Evolutionary conservation across 1,140 invertebrate genomes (phyloP), one percentile per base, ranked within the genome.

Genomic region (Drosophila hydei): DNA sequence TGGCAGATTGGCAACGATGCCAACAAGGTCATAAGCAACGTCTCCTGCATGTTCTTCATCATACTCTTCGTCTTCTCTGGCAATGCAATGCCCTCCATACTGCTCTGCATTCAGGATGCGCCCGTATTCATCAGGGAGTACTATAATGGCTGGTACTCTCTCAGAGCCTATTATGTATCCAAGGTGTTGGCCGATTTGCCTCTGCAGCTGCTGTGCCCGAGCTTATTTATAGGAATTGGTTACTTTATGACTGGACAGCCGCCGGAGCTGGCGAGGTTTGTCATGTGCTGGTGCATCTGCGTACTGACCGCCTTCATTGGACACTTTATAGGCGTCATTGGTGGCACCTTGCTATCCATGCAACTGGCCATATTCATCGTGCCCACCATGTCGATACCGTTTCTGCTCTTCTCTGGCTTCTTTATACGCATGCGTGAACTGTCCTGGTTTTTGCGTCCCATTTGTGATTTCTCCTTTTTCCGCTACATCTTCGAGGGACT

Each of bases 61-160:
- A 91, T 97, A 48, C 92, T 98, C 12, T 97, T 98, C 89, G 92
- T 98, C 1, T 97, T 97, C 92, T 97, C 97, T 77, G 95, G 96
- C 3, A 97, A 97, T 74, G 94, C 97, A 0, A 97, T 98, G 96
- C 96, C 96, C 1, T 96, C 96, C 33, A 95, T 98, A 54, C 93
- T 97, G 54, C 96, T 96, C 51, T 98, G 97, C 93, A 96, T 97
- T 0, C 92, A 95, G 45, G 97, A 98, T 92, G 95, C 96, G 70
- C 92, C 94, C n/a, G 96, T 97, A 0, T 96, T 98, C 75, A 91
- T 96, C n/a, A 93, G 96, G 77, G 97, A 98, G 91, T 96, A 97
- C 92, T 92, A 96, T 16, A 98, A 98, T 89, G 96, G 96, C 80
- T 98, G 97, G 97, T 98, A 98, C 88, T 95, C 95, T 12, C 91